Base-by-base conservation (phyloP, 2,888 invertebrate genomes). In the Alviniconcha strummeri region DNA sequence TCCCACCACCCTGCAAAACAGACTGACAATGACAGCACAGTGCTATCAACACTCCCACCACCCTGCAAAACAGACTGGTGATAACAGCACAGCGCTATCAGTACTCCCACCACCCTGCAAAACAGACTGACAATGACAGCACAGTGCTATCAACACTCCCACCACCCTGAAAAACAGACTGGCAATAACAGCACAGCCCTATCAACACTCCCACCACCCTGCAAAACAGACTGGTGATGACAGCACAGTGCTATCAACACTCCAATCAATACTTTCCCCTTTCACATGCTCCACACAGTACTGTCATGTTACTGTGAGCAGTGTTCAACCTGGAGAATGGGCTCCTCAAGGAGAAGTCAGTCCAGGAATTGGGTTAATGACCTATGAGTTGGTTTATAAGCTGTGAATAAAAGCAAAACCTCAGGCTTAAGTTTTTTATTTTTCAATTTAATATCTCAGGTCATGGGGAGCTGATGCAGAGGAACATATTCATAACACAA, bases 1-100 rank as follows among this genome's bases (percentile, higher is more conserved):
- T 8, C 93, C 93, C 36, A 86, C 86, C 57, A 89, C 81, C 19
- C 71, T 54, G 60, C 89, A 88, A 82, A 36, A 87, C 11, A 36
- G 13, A 86, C 13, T 36, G 19, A 57, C 36, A 55, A 57, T 52
- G 64, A 69, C 17, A 75, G 17, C 69, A 69, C 69, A 69, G 13
- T 4, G 98, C 97, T 92, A 98, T 95, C 83, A 97, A 94, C 72
- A 96, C 96, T 8, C 93, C 93, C 36, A 86, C 86, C 57, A 89
- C 82, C n/a, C 69, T 54, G 60, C 89, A 88, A 82, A 19, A 87
- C 7, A 17, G 11, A 85, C 36, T 36, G 36, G 36, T 36, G 36
- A 36, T 36, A 3, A 93, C 98, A 98, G 94, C 98, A 98, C 55
- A 97, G 95, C 4, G 98, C 97, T 92, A 98, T 95, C 83, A 97